These are phyloP conservation scores for Apamea epomidion DNA, from an alignment of 2,888 invertebrate species.

Conservation along the genomic window DNA sequence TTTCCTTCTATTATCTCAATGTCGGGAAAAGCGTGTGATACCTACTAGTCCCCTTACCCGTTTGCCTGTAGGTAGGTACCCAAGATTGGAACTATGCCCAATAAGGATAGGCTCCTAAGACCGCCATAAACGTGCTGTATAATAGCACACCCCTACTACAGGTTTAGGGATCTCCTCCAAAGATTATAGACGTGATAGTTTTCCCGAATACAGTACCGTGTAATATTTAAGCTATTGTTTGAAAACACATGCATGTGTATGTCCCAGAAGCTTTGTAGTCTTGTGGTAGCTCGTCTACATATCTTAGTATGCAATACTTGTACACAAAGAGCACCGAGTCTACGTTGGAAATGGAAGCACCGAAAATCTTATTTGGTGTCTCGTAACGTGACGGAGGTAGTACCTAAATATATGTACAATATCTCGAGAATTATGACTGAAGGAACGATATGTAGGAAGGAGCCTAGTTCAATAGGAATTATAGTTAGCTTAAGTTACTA, in stretches of 20 bases:
- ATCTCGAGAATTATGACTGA: background rate
- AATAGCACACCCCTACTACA: slow-evolving; percentile 35
- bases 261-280: slow-evolving; percentile 30
- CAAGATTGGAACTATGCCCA: slow-evolving; percentile 56
- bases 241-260: slow-evolving; percentile 23
- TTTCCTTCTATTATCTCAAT: background rate
- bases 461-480: background rate
- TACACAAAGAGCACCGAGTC: slow-evolving; percentile 19
- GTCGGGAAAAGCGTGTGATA: slow-evolving; percentile 8
- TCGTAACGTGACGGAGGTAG: slow-evolving; percentile 10
- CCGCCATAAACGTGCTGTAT: slow-evolving; percentile 49
- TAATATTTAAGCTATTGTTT: slow-evolving; percentile 46
- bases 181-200: slow-evolving; percentile 40
- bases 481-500: background rate
- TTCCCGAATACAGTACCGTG: slow-evolving; percentile 19
- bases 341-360: slow-evolving; percentile 39
- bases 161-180: slow-evolving; percentile 38
- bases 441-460: background rate
- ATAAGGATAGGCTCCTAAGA: slow-evolving; percentile 49
- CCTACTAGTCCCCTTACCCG: background rate
- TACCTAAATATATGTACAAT: background rate
- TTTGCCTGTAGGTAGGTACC: slow-evolving; percentile 16
- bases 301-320: slow-evolving; percentile 25
- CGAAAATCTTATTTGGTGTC: slow-evolving; percentile 42
- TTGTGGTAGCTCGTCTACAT: slow-evolving; percentile 26